A percentile compares a stretch with the other conserved stretches of the same genome.
Evolutionary conservation across 2,888 invertebrate species (phyloP).

Genomic region (Cephus spinipes): DNA sequence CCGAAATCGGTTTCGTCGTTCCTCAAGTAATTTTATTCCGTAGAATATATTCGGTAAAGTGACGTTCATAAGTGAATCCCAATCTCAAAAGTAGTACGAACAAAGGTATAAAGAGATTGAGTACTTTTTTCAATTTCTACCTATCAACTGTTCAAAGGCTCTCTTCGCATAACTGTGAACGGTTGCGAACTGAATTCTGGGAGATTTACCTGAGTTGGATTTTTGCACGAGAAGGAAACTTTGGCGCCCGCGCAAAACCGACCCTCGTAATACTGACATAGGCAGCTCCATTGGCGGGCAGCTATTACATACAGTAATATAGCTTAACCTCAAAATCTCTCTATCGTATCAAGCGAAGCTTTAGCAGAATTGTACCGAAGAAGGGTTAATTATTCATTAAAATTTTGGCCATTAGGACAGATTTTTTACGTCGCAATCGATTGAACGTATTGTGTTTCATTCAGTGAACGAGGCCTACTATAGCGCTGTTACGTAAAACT

Average conservation of each 20-base stretch:
- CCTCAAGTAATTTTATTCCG: neutral
- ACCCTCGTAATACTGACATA: constrained; percentile 7
- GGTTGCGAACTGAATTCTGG: neutral
- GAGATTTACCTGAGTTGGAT: neutral
- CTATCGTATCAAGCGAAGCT: neutral
- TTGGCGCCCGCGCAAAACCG: constrained; percentile 27
- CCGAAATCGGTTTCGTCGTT: neutral
- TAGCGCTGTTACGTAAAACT: neutral
- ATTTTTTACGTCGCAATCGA: neutral
- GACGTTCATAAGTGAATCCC: neutral
- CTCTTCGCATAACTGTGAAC: neutral
- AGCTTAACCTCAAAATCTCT: too few relatives aligned
- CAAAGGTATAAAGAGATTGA: neutral
- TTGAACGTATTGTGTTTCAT: neutral
- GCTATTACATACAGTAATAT: neutral
- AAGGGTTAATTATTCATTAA: neutral
- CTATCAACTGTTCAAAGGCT: neutral
- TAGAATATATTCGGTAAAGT: neutral
- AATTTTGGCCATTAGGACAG: neutral
- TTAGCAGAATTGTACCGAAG: neutral
- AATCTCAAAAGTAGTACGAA: neutral
- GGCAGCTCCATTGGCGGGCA: neutral
- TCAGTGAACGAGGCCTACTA: neutral
- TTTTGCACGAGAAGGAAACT: neutral
- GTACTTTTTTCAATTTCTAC: neutral